Evolutionary conservation across 2,797 vertebrate genomes (phyloP).

Genomic region (Onychomys leucogaster): DNA sequence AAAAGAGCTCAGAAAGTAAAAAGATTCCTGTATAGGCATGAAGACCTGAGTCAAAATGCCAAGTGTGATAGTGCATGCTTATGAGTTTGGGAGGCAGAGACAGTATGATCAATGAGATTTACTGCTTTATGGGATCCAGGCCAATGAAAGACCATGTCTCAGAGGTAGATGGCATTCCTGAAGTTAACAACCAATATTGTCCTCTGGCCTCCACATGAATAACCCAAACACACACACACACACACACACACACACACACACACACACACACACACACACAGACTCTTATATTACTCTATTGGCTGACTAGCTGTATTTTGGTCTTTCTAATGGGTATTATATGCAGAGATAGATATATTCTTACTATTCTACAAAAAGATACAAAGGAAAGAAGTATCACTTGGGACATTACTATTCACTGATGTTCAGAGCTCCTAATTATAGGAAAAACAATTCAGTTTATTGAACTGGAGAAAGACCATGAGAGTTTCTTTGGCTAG

Average conservation of each 20-base stretch:
- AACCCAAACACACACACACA: not conserved
- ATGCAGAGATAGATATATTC: not conserved
- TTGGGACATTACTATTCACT: slow-evolving; percentile 32
- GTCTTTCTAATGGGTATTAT: slow-evolving; percentile 7
- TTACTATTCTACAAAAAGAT: not conserved
- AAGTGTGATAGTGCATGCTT: not conserved
- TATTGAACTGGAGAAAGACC: not conserved
- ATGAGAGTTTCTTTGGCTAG: not conserved
- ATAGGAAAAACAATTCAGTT: not conserved
- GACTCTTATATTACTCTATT: not conserved
- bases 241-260: not conserved
- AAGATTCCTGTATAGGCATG: not conserved
- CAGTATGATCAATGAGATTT: not conserved
- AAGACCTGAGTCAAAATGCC: not conserved
- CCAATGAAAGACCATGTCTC: not conserved
- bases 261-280: not conserved
- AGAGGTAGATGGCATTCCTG: not conserved
- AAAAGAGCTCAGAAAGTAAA: not conserved
- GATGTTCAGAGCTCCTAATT: not conserved
- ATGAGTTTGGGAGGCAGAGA: not conserved
- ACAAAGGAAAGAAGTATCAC: not conserved
- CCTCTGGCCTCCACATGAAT: not conserved
- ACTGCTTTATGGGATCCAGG: not conserved
- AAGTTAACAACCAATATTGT: not conserved
- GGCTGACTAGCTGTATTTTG: not conserved